phyloP scores from a whole-genome alignment of 2,113 vertebrate species.

The Coracopsis vasa region DNA sequence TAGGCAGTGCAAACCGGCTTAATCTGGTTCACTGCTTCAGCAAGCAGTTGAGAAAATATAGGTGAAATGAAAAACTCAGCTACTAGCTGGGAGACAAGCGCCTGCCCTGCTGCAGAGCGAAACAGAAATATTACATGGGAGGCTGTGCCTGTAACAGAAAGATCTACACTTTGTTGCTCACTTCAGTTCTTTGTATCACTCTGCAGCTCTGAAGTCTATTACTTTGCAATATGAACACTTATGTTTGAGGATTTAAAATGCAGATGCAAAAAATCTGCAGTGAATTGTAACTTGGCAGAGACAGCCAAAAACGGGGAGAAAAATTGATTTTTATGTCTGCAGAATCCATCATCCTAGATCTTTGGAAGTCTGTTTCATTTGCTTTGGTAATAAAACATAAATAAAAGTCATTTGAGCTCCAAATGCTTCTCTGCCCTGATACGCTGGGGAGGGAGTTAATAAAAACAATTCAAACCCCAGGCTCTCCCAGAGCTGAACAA shows the following conservation, averaged over 20 bases:
- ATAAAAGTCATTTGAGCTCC: background rate
- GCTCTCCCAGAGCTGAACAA: background rate
- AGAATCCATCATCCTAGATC: background rate
- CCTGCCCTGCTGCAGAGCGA: background rate
- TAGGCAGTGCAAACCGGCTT: slow-evolving; percentile 57
- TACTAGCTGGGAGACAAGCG: background rate
- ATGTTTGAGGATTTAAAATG: background rate
- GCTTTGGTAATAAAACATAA: background rate
- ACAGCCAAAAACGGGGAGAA: background rate
- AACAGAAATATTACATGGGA: background rate
- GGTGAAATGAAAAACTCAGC: slow-evolving; percentile 32
- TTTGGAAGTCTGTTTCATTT: background rate
- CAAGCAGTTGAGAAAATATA: slow-evolving; percentile 1
- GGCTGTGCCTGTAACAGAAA: background rate
- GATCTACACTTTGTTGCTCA: background rate
- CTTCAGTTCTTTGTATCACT: background rate
- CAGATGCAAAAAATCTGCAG: background rate
- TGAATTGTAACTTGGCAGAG: background rate
- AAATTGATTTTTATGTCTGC: background rate
- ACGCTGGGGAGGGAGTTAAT: background rate
- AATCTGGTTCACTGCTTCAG: slow-evolving; percentile 54
- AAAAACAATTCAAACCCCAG: background rate
- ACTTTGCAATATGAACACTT: background rate
- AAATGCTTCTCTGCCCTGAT: background rate
- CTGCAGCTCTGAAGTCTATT: background rate